These are phyloP conservation scores for Pelodytes ibericus DNA, from an alignment of 2,797 vertebrate species.

Conservation along the genomic window DNA sequence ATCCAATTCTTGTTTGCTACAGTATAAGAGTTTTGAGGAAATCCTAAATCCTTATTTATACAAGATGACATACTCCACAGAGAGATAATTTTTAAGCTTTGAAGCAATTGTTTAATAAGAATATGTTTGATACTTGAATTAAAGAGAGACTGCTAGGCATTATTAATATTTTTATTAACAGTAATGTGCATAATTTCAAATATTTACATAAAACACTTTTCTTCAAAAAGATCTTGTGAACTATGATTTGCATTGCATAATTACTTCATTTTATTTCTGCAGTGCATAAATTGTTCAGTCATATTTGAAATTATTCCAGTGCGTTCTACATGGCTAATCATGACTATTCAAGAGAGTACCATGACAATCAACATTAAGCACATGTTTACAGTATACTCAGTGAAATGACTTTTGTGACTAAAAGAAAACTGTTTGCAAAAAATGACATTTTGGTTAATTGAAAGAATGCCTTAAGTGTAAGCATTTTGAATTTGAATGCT, in stretches of 20 bases:
- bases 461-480: no score
- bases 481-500: no score
- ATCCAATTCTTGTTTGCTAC: slow-evolving; percentile 39
- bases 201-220: slow-evolving; percentile 15
- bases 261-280: background rate
- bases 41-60: slow-evolving; percentile 32
- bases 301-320: slow-evolving; percentile 3
- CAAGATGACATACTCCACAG: slow-evolving; percentile 12
- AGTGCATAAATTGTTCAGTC: background rate
- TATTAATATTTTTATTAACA: slow-evolving; percentile 20
- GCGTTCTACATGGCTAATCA: slow-evolving; percentile 5
- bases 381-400: background rate
- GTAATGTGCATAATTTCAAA: background rate
- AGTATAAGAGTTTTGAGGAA: slow-evolving; percentile 14
- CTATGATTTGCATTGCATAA: slow-evolving; percentile 9
- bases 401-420: slow-evolving; percentile 16
- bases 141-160: slow-evolving; percentile 27
- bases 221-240: background rate
- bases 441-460: no score
- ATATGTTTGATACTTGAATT: slow-evolving; percentile 21
- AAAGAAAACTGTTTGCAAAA: no score
- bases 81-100: slow-evolving; percentile 35
- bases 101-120: slow-evolving; percentile 21
- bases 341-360: slow-evolving; percentile 13
- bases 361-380: slow-evolving; percentile 4